Conservation (phyloP, 2,888 invertebrate species). For the Lasioglossum villosulum region DNA sequence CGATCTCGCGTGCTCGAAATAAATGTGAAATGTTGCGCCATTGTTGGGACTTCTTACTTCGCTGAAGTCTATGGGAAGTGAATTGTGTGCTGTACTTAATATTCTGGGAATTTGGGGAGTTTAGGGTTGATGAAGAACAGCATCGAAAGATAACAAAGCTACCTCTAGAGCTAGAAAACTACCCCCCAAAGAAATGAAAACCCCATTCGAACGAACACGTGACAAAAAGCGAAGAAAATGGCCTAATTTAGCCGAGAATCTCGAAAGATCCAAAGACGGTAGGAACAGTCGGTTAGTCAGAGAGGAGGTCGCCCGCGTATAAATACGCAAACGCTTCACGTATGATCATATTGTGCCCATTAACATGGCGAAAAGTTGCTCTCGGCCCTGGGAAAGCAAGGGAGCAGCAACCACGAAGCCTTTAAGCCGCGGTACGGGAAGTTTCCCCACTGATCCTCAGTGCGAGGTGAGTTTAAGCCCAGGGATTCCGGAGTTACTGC, state of each 20-base stretch:
- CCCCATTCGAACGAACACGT: background rate
- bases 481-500: conserved; percentile 84
- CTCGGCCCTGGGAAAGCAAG: conserved; percentile 75
- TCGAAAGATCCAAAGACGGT: background rate
- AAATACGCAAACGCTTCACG: conserved; percentile 71
- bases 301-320: conserved; percentile 31
- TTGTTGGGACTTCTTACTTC: background rate
- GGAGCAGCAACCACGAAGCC: conserved; percentile 84
- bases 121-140: background rate
- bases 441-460: conserved; percentile 84
- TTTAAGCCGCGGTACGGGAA: conserved; percentile 84
- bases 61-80: background rate
- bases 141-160: background rate
- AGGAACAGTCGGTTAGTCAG: background rate
- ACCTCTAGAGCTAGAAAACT: no score
- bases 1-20: background rate
- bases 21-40: background rate
- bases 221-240: background rate
- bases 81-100: background rate
- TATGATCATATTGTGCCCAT: conserved; percentile 83
- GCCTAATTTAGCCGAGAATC: background rate
- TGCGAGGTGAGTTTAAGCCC: conserved; percentile 81
- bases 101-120: background rate
- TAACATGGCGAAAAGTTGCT: conserved; percentile 83
- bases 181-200: background rate